Conservation (phyloP, 1,140 invertebrate species). For the Ceratosolen solmsi region DNA sequence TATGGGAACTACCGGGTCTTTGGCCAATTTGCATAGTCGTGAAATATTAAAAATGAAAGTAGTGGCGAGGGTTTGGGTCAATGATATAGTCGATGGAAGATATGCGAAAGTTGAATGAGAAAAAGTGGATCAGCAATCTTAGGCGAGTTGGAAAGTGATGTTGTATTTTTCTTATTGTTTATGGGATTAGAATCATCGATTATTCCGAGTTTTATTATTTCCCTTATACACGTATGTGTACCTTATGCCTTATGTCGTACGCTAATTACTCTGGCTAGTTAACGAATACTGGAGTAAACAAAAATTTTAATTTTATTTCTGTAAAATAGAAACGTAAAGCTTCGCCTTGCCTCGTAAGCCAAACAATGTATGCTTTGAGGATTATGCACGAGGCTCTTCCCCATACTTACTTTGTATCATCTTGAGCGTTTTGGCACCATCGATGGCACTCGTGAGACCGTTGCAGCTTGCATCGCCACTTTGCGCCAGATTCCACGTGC, state of each 20-base stretch:
- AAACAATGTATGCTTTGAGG: too few relatives aligned
- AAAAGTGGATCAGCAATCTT: not conserved
- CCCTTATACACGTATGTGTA: too few relatives aligned
- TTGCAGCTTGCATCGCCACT: slow-evolving; percentile 88
- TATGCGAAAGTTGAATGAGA: not conserved
- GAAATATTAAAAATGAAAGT: not conserved
- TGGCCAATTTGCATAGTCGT: not conserved
- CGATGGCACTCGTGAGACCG: slow-evolving; percentile 78
- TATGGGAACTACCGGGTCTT: not conserved
- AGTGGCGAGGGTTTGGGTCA: not conserved
- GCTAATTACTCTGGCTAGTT: too few relatives aligned
- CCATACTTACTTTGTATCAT: slow-evolving; percentile 77
- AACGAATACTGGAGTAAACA: too few relatives aligned
- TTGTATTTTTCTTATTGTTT: too few relatives aligned
- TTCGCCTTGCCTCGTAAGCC: too few relatives aligned
- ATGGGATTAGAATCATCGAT: too few relatives aligned
- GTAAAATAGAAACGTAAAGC: too few relatives aligned
- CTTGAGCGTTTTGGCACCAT: slow-evolving; percentile 79
- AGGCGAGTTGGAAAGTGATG: not conserved
- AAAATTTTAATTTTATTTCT: too few relatives aligned
- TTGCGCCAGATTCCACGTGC: slow-evolving; percentile 78
- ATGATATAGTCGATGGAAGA: not conserved
- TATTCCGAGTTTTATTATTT: too few relatives aligned
- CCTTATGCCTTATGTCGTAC: too few relatives aligned
- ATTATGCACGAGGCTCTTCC: too few relatives aligned